These are phyloP conservation scores for Lasioglossum lativentre DNA, from an alignment of 2,888 invertebrate species.

Conservation along the genomic window DNA sequence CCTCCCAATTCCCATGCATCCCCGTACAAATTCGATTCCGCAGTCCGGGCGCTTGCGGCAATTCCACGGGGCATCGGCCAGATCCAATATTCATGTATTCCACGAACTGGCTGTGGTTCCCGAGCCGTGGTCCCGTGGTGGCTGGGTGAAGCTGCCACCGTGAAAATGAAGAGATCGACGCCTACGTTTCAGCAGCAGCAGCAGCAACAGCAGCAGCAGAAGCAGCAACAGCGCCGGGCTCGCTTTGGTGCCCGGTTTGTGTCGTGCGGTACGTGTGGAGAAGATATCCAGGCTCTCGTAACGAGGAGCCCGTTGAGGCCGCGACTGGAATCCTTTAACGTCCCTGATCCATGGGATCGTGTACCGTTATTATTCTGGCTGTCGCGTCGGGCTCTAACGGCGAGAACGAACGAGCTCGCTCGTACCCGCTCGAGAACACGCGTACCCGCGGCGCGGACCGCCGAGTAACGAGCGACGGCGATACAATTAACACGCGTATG, in stretches of 20 bases:
- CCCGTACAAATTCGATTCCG: constrained; percentile 10
- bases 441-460: background rate
- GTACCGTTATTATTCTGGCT: constrained; percentile 81
- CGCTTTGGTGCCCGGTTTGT: constrained; percentile 7
- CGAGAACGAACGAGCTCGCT: constrained; percentile 64
- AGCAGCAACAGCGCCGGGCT: background rate
- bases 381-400: constrained; percentile 34
- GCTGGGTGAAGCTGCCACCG: constrained; percentile 20
- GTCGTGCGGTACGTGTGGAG: constrained; percentile 47
- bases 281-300: constrained; percentile 42
- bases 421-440: constrained; percentile 28
- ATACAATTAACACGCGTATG: constrained; percentile 49
- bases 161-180: constrained; percentile 70
- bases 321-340: constrained; percentile 48
- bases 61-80: constrained; percentile 9
- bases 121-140: background rate
- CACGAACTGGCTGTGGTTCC: constrained; percentile 31
- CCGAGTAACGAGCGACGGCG: constrained; percentile 50
- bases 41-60: constrained; percentile 1
- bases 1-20: constrained; percentile 16
- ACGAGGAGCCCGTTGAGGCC: constrained; percentile 66
- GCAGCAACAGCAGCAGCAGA: no score
- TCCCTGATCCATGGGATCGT: constrained; percentile 57
- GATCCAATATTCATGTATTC: constrained; percentile 44
- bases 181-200: constrained; percentile 57